Evolutionary conservation across 2,797 vertebrate species (phyloP).

Genomic region (Otus scops): DNA sequence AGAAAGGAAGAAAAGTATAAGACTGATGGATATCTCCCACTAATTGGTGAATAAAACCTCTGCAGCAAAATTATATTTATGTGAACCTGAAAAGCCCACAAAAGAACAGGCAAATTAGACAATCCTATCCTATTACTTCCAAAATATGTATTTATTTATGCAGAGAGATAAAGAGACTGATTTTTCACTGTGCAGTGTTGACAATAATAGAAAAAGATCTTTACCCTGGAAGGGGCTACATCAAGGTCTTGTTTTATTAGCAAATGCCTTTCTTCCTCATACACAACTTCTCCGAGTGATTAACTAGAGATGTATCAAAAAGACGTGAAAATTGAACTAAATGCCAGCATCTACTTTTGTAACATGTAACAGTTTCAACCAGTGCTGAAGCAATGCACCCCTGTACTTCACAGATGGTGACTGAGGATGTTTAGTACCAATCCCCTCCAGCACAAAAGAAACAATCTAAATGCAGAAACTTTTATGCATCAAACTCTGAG

Average conservation of each 20-base stretch:
- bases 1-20: conserved; percentile 47
- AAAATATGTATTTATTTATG: not conserved
- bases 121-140: not conserved
- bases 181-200: not conserved
- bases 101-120: not conserved
- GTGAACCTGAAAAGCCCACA: not conserved
- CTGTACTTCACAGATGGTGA: not conserved
- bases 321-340: not conserved
- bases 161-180: not conserved
- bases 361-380: not conserved
- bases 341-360: not conserved
- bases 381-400: not conserved
- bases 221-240: not conserved
- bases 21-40: not conserved
- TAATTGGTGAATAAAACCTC: not conserved
- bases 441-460: not conserved
- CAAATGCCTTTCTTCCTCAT: not conserved
- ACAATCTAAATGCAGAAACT: not conserved
- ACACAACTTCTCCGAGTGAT: not conserved
- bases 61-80: not conserved
- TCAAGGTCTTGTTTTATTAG: not conserved
- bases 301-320: not conserved
- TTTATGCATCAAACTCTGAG: not conserved
- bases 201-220: not conserved
- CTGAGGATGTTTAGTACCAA: not conserved